Base-by-base conservation (phyloP, 2,113 vertebrate species). In the Trachemys scripta region DNA sequence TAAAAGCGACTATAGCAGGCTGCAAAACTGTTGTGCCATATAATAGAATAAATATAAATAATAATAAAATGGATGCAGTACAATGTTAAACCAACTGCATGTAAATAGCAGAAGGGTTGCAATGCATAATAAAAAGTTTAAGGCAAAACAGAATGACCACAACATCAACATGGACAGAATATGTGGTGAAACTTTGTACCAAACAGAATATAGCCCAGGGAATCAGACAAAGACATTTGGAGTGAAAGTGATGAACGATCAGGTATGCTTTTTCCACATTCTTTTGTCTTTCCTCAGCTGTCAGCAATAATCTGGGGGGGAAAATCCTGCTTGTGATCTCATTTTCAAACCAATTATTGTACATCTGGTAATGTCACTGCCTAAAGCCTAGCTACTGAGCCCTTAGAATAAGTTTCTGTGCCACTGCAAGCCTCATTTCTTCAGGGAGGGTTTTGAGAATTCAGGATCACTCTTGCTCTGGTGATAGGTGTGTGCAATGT, bases 321-420 rank as follows among this genome's bases (percentile, higher is more conserved):
- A 91, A 86, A 96, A 96, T 95, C 35, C 35, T 78, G 53, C 45
- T 24, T 89, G 95, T 97, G 95, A 97, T 92, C 95, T 97, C 94
- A 96, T 97, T 97, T 92, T 80, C 79, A 87, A 84, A 95, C 82
- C 92, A 82, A 45, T 82, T 82, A 82, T 27, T 42, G 53, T 82
- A 57, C 25, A 57, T 45, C 54, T 45, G 81, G 38, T 57, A 82
- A 54, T 82, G 38, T 45, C 42, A 56, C 54, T 82, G 54, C 81
- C 38, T 57, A 82, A 45, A 83, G 38, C 81, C 81, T n/a, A 57
- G 27, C 81, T 57, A 29, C 25, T 59, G 20, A 75, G 20, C 0
- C 17, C 49, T 54, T 82, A 35, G 53, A 69, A 80, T 2, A 7
- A 10, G 3, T 59, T 80, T 76, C n/a, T 76, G 14, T 29, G 5